phyloP scores from a whole-genome alignment of 2,888 invertebrate genomes.

The Hedya salicella region DNA sequence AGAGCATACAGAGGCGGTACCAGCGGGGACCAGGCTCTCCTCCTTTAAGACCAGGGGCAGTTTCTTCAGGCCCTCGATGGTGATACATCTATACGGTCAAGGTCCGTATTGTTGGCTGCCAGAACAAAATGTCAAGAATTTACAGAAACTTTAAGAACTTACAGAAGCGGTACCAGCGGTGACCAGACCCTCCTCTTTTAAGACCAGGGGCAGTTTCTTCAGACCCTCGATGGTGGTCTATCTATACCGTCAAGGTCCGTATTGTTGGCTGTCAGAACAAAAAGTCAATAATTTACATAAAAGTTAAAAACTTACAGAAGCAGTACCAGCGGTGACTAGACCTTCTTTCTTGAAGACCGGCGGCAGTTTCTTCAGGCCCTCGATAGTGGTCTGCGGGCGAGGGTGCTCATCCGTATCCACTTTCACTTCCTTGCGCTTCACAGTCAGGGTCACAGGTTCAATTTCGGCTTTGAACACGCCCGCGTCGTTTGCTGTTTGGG shows the following conservation, averaged over 20 bases:
- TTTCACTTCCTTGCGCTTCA: slow-evolving; percentile 92
- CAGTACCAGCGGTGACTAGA: slow-evolving; percentile 96
- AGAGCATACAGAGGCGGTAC: slow-evolving; percentile 93
- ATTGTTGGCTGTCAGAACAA: not conserved
- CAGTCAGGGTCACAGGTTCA: slow-evolving; percentile 92
- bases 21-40: slow-evolving; percentile 97
- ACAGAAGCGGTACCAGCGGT: slow-evolving; percentile 98
- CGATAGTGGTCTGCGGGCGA: slow-evolving; percentile 93
- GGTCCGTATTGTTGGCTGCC: too few species aligned
- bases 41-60: slow-evolving; percentile 96
- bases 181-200: slow-evolving; percentile 97
- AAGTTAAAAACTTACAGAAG: slow-evolving; percentile 88
- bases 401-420: slow-evolving; percentile 97
- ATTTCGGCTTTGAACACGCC: slow-evolving; percentile 97
- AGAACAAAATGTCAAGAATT: too few species aligned
- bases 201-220: slow-evolving; percentile 93
- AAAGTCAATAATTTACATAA: too few species aligned
- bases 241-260: too few species aligned
- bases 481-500: slow-evolving; percentile 91
- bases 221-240: slow-evolving; percentile 93
- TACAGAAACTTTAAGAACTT: slow-evolving; percentile 58
- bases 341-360: slow-evolving; percentile 98
- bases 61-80: slow-evolving; percentile 93
- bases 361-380: slow-evolving; percentile 93
- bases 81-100: slow-evolving; percentile 80